Evolutionary conservation across 1,140 invertebrate species (phyloP), one percentile per base, ranked within the genome.

Genomic region (Tetranychus cinnabarinus): DNA sequence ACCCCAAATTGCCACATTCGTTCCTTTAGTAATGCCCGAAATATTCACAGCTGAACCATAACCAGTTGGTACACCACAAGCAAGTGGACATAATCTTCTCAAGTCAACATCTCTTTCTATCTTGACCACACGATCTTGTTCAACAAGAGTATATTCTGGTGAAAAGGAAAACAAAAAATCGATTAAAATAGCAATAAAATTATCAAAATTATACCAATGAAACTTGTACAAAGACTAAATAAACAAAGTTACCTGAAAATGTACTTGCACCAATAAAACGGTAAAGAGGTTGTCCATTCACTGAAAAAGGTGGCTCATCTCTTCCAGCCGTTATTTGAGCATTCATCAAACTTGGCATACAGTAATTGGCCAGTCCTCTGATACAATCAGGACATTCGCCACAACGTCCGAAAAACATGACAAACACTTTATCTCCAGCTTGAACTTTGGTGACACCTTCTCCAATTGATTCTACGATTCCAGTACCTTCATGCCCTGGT

Each of bases 261-360:
- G 90, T 92, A 5, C 89, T 95, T 66, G 85, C 89, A 23, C 92
- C 93, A 92, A 97, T 97, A 67, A 95, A 97, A 72, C 97, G 92
- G 69, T 78, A 90, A 1, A 97, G 64, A 34, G 78, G 75, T 75
- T 91, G 76, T 10, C 89, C 93, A 62, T 91, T 89, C 74, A 89
- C 95, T 12, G 78, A 84, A 71, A 97, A 95, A 56, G 87, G 75
- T 3, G 78, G 78, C 3, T 89, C 93, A n/a, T 89, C 10, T 42
- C 5, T 90, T 79, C 97, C 88, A 8, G 91, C 89, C 23, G 97
- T 91, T 15, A 59, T 34, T 34, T 33, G 15, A 15, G 33, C 45
- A n/a, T 42, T 23, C 58, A n/a, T 34, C 12, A 47, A 12, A 8
- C 37, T 50, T 7, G 48, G 52, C 23, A 13, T 6, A 70, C 95